phyloP scores from a whole-genome alignment of 2,113 vertebrate species.

The Picathartes gymnocephalus region DNA sequence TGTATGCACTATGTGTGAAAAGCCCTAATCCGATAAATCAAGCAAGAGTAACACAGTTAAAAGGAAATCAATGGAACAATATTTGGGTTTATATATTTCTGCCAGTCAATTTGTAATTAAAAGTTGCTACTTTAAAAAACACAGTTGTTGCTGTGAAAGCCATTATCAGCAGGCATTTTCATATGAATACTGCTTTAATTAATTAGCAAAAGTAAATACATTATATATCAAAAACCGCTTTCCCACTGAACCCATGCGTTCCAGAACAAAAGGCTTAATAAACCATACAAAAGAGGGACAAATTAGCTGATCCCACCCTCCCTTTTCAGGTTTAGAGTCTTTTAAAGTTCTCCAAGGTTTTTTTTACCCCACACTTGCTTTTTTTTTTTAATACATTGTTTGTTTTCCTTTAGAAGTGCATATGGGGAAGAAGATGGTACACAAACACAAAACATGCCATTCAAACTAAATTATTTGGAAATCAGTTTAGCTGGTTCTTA shows the following conservation, averaged over 20 bases:
- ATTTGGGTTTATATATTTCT: slow-evolving; percentile 78
- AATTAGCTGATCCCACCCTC: slow-evolving; percentile 70
- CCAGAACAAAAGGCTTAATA: slow-evolving; percentile 77
- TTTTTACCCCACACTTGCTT: not conserved
- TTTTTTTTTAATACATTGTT: slow-evolving; percentile 31
- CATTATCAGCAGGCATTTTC: slow-evolving; percentile 93
- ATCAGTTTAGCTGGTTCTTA: slow-evolving; percentile 59
- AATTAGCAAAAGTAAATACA: slow-evolving; percentile 81
- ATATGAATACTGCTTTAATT: slow-evolving; percentile 92
- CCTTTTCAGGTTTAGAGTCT: slow-evolving; percentile 59
- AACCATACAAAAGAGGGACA: slow-evolving; percentile 72
- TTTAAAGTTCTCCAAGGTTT: slow-evolving; percentile 69
- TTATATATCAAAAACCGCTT: slow-evolving; percentile 77
- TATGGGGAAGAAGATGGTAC: slow-evolving; percentile 37
- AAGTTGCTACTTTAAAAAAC: slow-evolving; percentile 83
- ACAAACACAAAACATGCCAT: slow-evolving; percentile 50
- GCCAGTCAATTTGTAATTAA: slow-evolving; percentile 88
- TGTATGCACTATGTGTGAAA: slow-evolving; percentile 66
- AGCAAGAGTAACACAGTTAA: slow-evolving; percentile 73
- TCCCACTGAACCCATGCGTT: slow-evolving; percentile 69
- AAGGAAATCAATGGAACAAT: slow-evolving; percentile 73
- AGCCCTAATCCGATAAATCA: slow-evolving; percentile 77
- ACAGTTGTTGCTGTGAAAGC: slow-evolving; percentile 89
- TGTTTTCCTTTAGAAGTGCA: slow-evolving; percentile 53
- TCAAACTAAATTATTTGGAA: slow-evolving; percentile 68